phyloP scores from a whole-genome alignment of 2,113 vertebrate species.

The Elaphurus davidianus region DNA sequence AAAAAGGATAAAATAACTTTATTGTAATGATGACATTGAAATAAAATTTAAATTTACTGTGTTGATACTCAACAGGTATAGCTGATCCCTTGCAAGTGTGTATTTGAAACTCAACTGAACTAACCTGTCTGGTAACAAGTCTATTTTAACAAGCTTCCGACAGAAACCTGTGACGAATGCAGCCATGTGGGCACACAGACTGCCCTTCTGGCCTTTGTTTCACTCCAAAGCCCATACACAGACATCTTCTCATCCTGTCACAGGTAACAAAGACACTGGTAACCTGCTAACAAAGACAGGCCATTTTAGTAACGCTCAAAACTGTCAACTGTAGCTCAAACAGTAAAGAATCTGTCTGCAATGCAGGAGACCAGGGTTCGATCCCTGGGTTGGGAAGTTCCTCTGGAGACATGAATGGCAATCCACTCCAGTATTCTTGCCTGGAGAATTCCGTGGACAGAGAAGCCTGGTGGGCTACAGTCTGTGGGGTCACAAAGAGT shows the following conservation, averaged over 20 bases:
- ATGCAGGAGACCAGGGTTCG: background rate
- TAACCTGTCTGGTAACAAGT: constrained; percentile 21
- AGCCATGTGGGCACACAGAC: background rate
- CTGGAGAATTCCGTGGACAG: background rate
- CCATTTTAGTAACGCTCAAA: background rate
- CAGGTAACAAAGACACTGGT: background rate
- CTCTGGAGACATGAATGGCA: background rate
- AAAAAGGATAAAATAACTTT: background rate
- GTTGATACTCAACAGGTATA: background rate
- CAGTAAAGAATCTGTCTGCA: background rate
- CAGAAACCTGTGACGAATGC: background rate
- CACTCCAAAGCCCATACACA: background rate
- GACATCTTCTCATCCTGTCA: background rate
- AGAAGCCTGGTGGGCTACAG: background rate
- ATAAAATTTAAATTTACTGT: background rate
- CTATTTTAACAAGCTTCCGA: constrained; percentile 9
- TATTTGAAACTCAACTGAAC: constrained; percentile 14
- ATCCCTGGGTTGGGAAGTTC: background rate
- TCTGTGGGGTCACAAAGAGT: background rate
- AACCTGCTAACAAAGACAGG: background rate
- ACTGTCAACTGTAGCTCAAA: background rate
- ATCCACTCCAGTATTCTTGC: background rate
- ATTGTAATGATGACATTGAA: background rate
- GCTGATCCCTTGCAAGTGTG: background rate
- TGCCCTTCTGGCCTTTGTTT: background rate